Evolutionary conservation across 2,888 invertebrate species (phyloP).

Genomic region (Stenurella melanura): DNA sequence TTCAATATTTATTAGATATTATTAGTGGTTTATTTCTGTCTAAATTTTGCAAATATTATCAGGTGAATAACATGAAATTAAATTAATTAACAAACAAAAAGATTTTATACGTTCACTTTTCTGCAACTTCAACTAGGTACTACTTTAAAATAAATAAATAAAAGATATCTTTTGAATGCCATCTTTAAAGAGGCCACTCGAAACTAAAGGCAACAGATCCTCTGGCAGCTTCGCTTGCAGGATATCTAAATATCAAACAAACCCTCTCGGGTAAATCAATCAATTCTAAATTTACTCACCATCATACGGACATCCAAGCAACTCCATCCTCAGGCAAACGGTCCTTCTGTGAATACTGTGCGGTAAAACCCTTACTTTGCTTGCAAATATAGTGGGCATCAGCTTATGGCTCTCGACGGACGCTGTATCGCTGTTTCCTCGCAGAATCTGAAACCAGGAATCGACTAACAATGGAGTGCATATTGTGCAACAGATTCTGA

Average conservation of each 20-base stretch:
- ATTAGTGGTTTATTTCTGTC: too few relatives aligned
- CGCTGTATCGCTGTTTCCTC: conserved; percentile 84
- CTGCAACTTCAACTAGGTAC: too few relatives aligned
- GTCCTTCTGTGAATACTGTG: conserved; percentile 83
- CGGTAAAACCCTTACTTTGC: conserved; percentile 82
- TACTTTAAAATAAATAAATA: background rate
- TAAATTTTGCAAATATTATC: background rate
- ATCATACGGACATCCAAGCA: conserved; percentile 82
- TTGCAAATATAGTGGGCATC: conserved; percentile 83
- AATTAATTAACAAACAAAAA: background rate
- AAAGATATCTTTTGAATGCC: background rate
- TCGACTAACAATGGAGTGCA: conserved; percentile 18
- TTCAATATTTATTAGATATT: too few relatives aligned
- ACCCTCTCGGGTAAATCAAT: background rate
- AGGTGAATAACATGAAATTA: background rate
- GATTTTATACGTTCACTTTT: too few relatives aligned
- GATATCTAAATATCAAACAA: conserved; percentile 1
- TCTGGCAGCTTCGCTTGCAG: background rate
- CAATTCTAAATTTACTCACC: conserved; percentile 73
- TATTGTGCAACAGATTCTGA: conserved; percentile 9
- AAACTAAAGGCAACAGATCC: conserved; percentile 1
- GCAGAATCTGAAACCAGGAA: conserved; percentile 77
- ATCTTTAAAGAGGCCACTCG: background rate
- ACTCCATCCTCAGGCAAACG: conserved; percentile 84
- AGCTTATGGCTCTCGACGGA: conserved; percentile 80